Conservation (phyloP, 2,888 invertebrate species). For the Ectemnius continuus region DNA sequence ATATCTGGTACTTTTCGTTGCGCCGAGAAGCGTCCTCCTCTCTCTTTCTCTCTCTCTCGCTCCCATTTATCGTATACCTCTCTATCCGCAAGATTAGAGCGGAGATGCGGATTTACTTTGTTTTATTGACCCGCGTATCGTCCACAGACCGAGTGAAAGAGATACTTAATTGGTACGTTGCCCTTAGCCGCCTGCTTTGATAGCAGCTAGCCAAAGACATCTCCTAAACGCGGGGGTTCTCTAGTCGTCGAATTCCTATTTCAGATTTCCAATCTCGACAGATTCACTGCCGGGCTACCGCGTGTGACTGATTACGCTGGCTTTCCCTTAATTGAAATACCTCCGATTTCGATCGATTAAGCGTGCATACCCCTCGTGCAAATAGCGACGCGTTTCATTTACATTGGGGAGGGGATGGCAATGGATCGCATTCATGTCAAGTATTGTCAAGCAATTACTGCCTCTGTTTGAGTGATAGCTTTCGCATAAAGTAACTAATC, state of each 20-base stretch:
- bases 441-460: too few species aligned
- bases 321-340: constrained; percentile 23
- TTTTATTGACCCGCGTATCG: constrained; percentile 62
- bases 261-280: constrained; percentile 51
- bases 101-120: constrained; percentile 72
- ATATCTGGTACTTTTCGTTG: constrained; percentile 70
- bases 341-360: constrained; percentile 10
- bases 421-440: too few species aligned
- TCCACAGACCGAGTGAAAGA: constrained; percentile 64
- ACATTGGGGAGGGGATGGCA: too few species aligned
- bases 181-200: constrained; percentile 62
- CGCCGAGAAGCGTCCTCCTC: constrained; percentile 44
- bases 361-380: background rate
- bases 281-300: constrained; percentile 17
- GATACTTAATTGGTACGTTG: constrained; percentile 69
- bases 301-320: constrained; percentile 4
- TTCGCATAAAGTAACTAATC: too few species aligned
- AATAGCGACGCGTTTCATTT: background rate
- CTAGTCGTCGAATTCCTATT: constrained; percentile 48
- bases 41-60: constrained; percentile 13
- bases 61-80: constrained; percentile 30
- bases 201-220: constrained; percentile 40
- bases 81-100: constrained; percentile 71
- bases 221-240: constrained; percentile 30
- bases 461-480: too few species aligned